Conservation (phyloP, 1,140 invertebrate species). For the Camponotus vicinus region DNA sequence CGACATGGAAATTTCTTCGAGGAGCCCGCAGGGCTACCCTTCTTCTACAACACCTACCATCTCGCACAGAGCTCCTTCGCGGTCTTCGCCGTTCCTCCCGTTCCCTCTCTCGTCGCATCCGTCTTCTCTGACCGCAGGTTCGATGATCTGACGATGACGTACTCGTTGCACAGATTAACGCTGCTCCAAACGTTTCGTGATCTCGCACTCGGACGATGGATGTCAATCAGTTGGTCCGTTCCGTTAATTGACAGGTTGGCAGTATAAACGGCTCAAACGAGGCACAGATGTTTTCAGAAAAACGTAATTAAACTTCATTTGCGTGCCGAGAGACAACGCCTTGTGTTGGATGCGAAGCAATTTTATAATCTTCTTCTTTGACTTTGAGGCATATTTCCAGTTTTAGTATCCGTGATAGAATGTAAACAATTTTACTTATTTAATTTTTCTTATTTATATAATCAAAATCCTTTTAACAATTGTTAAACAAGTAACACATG, state of each 20-base stretch:
- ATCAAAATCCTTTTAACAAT: too few relatives aligned
- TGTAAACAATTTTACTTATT: not conserved
- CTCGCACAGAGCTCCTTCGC: slow-evolving; percentile 44
- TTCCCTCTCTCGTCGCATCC: not conserved
- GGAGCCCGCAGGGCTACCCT: slow-evolving; percentile 72
- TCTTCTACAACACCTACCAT: slow-evolving; percentile 71
- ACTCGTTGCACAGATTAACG: slow-evolving; percentile 37
- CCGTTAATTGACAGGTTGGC: slow-evolving; percentile 54
- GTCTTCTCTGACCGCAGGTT: not conserved
- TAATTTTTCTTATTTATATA: not conserved
- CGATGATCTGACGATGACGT: slow-evolving; percentile 61
- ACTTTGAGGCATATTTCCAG: slow-evolving; percentile 6
- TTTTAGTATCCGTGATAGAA: slow-evolving; percentile 11
- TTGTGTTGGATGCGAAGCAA: slow-evolving; percentile 16
- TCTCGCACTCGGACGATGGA: slow-evolving; percentile 28
- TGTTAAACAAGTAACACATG: too few relatives aligned
- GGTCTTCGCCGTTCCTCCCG: not conserved
- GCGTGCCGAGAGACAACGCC: slow-evolving; percentile 35
- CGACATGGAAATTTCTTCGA: slow-evolving; percentile 83
- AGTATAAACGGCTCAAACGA: slow-evolving; percentile 13
- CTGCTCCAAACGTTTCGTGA: slow-evolving; percentile 48
- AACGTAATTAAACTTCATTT: slow-evolving; percentile 58
- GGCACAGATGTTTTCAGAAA: slow-evolving; percentile 49
- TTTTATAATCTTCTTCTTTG: slow-evolving; percentile 22
- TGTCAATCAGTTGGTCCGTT: slow-evolving; percentile 49